Conservation (phyloP, 2,888 invertebrate genomes). For the Glaucopsyche alexis region DNA sequence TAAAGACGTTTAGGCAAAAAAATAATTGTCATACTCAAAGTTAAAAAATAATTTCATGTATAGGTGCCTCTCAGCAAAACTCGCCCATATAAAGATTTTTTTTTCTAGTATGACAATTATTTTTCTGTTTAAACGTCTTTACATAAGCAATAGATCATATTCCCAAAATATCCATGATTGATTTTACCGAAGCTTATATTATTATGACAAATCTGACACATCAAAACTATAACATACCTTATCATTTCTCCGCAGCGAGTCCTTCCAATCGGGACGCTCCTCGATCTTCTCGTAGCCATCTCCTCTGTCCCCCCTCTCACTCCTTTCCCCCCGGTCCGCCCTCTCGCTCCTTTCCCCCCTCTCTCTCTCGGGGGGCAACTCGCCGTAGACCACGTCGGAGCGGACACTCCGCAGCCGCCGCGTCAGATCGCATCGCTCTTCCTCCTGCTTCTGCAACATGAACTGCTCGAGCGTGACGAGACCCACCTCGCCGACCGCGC, state of each 20-base stretch:
- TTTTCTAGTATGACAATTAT: too few relatives aligned
- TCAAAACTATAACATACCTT: constrained; percentile 50
- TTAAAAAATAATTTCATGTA: too few relatives aligned
- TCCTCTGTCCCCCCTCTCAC: neutral
- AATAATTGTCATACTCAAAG: too few relatives aligned
- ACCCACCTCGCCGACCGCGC: constrained; percentile 72
- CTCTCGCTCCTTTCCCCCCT: constrained; percentile 30
- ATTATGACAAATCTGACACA: too few relatives aligned
- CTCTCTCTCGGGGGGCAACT: constrained; percentile 45
- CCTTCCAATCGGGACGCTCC: constrained; percentile 65
- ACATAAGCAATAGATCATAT: too few relatives aligned
- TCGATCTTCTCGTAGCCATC: constrained; percentile 61
- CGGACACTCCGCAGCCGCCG: constrained; percentile 57
- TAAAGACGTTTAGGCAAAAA: too few relatives aligned
- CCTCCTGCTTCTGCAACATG: constrained; percentile 87
- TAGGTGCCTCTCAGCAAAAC: too few relatives aligned
- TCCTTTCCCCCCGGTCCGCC: neutral
- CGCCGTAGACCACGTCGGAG: constrained; percentile 80
- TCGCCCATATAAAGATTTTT: too few relatives aligned
- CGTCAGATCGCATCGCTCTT: constrained; percentile 66
- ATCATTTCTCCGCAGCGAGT: constrained; percentile 77
- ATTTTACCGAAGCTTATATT: too few relatives aligned
- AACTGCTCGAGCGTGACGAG: constrained; percentile 89
- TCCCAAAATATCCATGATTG: too few relatives aligned
- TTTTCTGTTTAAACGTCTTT: too few relatives aligned